phyloP scores from a whole-genome alignment of 2,888 invertebrate genomes.

The Limenitis camilla region DNA sequence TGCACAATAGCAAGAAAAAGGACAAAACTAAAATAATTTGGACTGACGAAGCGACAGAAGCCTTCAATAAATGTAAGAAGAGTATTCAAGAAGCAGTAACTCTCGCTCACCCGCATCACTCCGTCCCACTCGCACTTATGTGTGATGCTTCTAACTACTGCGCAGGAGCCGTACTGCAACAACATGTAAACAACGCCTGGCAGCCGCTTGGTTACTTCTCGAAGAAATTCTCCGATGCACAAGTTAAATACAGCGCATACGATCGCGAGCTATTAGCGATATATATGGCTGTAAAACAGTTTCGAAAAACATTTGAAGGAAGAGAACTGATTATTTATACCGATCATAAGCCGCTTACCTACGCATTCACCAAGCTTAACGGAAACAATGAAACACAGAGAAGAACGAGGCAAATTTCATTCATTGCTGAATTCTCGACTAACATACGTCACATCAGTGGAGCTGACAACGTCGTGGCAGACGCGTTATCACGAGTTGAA shows the following conservation, averaged over 20 bases:
- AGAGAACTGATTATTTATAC: background rate
- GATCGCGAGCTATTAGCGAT: conserved; percentile 5
- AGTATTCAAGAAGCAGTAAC: too few relatives aligned
- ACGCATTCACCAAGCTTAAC: background rate
- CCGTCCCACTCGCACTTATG: too few relatives aligned
- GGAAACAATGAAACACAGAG: conserved; percentile 3
- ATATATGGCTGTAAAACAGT: conserved; percentile 4
- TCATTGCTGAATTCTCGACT: too few relatives aligned
- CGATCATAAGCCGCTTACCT: conserved; percentile 5
- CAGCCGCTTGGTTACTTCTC: conserved; percentile 37
- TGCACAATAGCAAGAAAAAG: too few relatives aligned
- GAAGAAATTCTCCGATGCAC: conserved; percentile 29
- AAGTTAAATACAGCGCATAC: background rate
- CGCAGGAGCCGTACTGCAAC: conserved; percentile 23
- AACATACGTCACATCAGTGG: background rate
- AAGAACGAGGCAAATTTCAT: background rate
- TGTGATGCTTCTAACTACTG: too few relatives aligned
- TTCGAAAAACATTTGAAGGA: background rate
- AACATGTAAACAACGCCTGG: conserved; percentile 21
- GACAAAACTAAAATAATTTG: too few relatives aligned
- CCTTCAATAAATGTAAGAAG: too few relatives aligned
- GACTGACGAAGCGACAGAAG: too few relatives aligned
- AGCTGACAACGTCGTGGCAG: conserved; percentile 7
- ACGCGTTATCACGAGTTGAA: conserved; percentile 16
- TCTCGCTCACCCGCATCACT: too few relatives aligned